phyloP scores from a whole-genome alignment of 2,888 invertebrate genomes.

The Agelastica alni region DNA sequence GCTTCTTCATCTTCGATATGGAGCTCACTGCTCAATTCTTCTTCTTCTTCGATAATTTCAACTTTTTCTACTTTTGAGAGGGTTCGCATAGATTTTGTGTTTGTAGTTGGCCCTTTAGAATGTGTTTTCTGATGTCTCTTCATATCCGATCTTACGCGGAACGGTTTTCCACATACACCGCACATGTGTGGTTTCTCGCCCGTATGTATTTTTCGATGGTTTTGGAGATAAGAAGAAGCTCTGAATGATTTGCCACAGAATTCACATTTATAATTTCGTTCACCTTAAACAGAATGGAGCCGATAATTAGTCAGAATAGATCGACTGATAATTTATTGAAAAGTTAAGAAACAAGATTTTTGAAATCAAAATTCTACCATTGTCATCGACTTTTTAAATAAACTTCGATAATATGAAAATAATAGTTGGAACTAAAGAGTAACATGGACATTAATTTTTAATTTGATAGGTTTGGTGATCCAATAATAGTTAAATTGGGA shows the following conservation, averaged over 20 bases:
- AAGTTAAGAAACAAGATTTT: no score
- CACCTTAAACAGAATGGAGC: slow-evolving; percentile 59
- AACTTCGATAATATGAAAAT: no score
- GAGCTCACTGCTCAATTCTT: slow-evolving; percentile 48
- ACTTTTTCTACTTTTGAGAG: slow-evolving; percentile 39
- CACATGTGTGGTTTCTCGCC: slow-evolving; percentile 82
- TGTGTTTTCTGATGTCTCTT: slow-evolving; percentile 80
- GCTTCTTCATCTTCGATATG: slow-evolving; percentile 50
- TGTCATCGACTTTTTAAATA: no score
- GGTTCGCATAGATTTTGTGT: slow-evolving; percentile 22
- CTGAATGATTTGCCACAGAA: slow-evolving; percentile 83
- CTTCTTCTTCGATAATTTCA: slow-evolving; percentile 40
- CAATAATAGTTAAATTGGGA: no score
- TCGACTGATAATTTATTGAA: no score
- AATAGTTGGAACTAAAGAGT: no score
- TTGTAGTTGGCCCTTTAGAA: slow-evolving; percentile 46
- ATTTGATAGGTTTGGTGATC: no score
- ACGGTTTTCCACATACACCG: slow-evolving; percentile 76
- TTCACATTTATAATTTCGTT: slow-evolving; percentile 85
- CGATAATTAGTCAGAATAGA: no score
- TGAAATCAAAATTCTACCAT: no score
- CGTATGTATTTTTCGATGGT: slow-evolving; percentile 84
- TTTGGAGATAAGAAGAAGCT: slow-evolving; percentile 83
- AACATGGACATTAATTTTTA: no score
- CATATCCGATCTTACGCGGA: slow-evolving; percentile 82